Percentiles rank a stretch among this genome's conserved stretches.
Conservation (phyloP, 2,113 vertebrate species). For the Corythaixoides concolor region DNA sequence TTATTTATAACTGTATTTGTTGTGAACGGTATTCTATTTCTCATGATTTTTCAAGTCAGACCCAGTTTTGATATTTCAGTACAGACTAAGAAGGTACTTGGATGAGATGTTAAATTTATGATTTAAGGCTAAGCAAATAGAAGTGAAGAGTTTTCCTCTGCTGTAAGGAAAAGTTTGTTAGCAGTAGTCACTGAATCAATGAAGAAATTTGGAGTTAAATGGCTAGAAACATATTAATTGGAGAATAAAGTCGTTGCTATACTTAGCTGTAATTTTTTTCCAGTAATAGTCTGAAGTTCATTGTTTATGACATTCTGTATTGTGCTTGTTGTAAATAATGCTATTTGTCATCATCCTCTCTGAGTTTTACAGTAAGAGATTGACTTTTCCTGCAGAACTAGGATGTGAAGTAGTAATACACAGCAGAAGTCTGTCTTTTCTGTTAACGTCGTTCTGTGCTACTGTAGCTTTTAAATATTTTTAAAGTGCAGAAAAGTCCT, state of each 20-base stretch:
- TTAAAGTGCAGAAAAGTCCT: background rate
- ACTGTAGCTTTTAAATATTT: background rate
- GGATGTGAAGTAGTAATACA: background rate
- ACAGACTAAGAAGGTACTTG: background rate
- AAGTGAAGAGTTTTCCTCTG: background rate
- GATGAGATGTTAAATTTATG: background rate
- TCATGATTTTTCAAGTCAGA: background rate
- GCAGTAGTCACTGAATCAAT: background rate
- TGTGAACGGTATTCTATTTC: background rate
- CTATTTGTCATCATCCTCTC: background rate
- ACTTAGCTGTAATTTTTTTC: background rate
- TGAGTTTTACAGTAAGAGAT: background rate
- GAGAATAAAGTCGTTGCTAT: background rate
- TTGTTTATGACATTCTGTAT: background rate
- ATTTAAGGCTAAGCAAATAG: background rate
- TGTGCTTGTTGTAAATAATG: background rate
- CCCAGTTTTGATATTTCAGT: background rate
- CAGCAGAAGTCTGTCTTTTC: background rate
- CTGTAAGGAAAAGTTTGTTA: background rate
- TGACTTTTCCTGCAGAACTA: background rate
- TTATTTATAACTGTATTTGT: background rate
- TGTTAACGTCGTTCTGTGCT: background rate
- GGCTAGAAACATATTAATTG: background rate
- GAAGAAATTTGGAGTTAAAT: background rate
- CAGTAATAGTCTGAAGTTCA: background rate